A percentile compares a stretch with the other conserved stretches of the same genome.
phyloP scores from a whole-genome alignment of 1,140 invertebrate genomes.

The Macrotrachela quadricornifera region DNA sequence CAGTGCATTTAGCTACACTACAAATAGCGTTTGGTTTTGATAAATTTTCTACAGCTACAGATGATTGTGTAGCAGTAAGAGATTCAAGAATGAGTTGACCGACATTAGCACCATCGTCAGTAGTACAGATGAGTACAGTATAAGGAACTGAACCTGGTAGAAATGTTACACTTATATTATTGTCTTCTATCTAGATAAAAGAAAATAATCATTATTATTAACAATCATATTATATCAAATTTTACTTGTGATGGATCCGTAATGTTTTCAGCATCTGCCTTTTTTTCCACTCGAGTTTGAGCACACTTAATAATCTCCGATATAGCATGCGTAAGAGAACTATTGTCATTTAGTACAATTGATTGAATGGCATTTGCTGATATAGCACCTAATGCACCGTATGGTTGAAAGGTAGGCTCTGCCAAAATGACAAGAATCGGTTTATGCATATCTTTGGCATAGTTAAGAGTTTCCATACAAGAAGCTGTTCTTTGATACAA shows the following conservation, averaged over 20 bases:
- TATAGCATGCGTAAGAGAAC: too few species aligned
- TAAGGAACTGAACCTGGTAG: neutral
- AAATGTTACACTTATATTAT: too few species aligned
- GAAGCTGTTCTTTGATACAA: neutral
- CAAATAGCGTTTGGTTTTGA: neutral
- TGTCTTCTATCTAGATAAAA: too few species aligned
- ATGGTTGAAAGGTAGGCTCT: neutral
- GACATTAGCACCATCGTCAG: too few species aligned
- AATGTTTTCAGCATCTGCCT: too few species aligned
- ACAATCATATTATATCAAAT: too few species aligned
- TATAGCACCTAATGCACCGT: slow-evolving; percentile 2
- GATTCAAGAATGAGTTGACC: neutral
- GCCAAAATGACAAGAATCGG: neutral
- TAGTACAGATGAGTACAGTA: neutral
- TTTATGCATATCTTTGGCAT: neutral
- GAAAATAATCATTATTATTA: too few species aligned
- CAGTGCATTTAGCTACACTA: neutral
- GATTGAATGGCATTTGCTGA: neutral
- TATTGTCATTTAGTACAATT: too few species aligned
- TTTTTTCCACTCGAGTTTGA: too few species aligned
- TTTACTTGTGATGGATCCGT: too few species aligned
- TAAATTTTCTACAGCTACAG: neutral
- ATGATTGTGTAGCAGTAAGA: too few species aligned
- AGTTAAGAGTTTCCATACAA: slow-evolving; percentile 4
- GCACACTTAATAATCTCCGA: too few species aligned